Percentiles rank a stretch among this genome's conserved stretches.
Evolutionary conservation across 2,113 vertebrate species (phyloP).

Genomic region (Steatornis caripensis): DNA sequence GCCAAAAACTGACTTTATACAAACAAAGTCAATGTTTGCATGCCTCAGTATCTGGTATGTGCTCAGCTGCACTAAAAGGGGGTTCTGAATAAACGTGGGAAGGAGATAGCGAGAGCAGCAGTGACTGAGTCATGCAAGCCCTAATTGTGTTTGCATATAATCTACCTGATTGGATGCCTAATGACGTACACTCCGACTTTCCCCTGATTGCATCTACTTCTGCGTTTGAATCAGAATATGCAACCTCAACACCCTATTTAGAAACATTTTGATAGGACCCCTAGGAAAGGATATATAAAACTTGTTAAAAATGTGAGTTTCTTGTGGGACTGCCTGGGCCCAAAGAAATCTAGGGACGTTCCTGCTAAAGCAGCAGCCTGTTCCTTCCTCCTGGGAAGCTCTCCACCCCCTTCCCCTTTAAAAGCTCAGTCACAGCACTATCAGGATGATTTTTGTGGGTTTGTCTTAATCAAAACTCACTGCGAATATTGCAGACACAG

Average conservation of each 20-base stretch:
- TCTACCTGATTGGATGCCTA: background rate
- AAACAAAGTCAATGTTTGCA: background rate
- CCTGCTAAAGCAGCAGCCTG: background rate
- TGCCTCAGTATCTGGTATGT: background rate
- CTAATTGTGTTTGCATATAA: background rate
- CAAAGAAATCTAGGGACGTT: background rate
- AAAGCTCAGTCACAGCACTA: background rate
- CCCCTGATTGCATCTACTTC: background rate
- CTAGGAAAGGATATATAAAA: background rate
- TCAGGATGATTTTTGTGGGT: background rate
- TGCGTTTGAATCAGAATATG: accelerated
- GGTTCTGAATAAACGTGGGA: background rate
- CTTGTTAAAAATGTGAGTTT: background rate
- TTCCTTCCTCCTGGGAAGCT: background rate
- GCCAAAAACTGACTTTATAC: background rate
- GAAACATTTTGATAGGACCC: background rate
- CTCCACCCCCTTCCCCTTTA: background rate
- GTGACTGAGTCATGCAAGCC: background rate
- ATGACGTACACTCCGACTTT: background rate
- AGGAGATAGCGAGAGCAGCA: background rate
- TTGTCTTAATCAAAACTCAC: background rate
- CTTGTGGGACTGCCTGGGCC: background rate
- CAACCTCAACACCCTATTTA: background rate
- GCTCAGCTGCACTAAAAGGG: background rate
- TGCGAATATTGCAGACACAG: background rate